Evolutionary conservation across 2,797 vertebrate species (phyloP), one percentile per base, ranked within the genome.

Genomic region (Sebastes miniatus): DNA sequence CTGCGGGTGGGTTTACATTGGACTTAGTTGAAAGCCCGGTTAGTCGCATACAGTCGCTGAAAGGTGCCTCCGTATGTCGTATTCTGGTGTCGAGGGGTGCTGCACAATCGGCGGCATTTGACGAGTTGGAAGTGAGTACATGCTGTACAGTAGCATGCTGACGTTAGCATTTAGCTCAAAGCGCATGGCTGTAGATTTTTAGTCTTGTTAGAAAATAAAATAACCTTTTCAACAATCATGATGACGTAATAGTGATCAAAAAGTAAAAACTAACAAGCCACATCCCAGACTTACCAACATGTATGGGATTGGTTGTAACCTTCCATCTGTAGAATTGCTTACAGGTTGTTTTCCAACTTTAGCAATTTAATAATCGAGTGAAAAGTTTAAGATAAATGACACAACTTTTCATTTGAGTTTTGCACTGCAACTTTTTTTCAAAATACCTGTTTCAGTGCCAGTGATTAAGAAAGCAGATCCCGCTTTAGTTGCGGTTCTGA

Each of bases 381-480:
- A 1, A n/a, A 32, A 18, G 29, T 61, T 70, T 13, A 8, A 64
- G 27, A 61, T 8, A 2, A 24, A 5, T 24, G 22, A 22, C 13
- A 12, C 5, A 67, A 32, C 9, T 10, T 68, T 47, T 63, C 70
- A 13, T 77, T 27, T 6, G 24, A 9, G 64, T 83, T 81, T 78
- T 62, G 9, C n/a, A 31, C 5, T 31, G 4, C 34, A 32, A 5
- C 13, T 4, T 20, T 31, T 24, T 66, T 59, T 36, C 32, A 8
- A 29, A 56, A 29, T 25, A 36, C 29, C 50, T 24, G n/a, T 59
- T 67, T 58, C 50, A 32, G 25, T 66, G 77, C 52, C 58, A 76
- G 2, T 16, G 76, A 80, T 76, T 85, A 34, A 79, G 74, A 81
- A 68, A 83, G 29, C 79, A 73, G 61, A 63, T 65, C 6, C 12